Conservation (phyloP, 2,888 invertebrate species). For the Tortricodes alternella region DNA sequence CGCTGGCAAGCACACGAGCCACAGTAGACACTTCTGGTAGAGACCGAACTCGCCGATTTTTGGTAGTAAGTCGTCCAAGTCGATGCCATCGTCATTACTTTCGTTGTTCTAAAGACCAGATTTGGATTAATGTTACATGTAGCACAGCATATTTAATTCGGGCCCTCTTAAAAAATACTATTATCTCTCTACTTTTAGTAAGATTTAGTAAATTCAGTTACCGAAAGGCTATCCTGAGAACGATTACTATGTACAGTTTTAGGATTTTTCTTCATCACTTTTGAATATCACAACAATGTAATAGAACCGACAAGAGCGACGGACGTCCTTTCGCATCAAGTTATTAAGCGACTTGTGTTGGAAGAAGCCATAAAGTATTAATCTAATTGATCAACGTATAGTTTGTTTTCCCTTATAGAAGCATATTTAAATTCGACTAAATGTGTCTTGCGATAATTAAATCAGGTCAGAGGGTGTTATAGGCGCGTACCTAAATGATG, state of each 20-base stretch:
- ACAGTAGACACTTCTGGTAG: slow-evolving; percentile 92
- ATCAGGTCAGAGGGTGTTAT: slow-evolving; percentile 20
- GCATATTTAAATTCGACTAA: slow-evolving; percentile 30
- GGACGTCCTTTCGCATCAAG: slow-evolving; percentile 49
- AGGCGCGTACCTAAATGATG: neutral
- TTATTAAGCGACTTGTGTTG: slow-evolving; percentile 55
- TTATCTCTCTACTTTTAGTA: neutral
- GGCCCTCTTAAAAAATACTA: too few relatives aligned
- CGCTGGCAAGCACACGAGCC: slow-evolving; percentile 94
- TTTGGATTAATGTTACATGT: neutral
- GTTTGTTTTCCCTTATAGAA: slow-evolving; percentile 28
- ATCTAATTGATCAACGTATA: slow-evolving; percentile 72
- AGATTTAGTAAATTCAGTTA: neutral
- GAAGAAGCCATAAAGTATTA: slow-evolving; percentile 69
- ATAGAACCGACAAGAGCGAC: slow-evolving; percentile 11
- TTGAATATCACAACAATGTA: slow-evolving; percentile 13
- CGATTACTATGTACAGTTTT: slow-evolving; percentile 39
- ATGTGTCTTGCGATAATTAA: slow-evolving; percentile 22
- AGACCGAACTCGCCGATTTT: slow-evolving; percentile 94
- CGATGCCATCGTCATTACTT: slow-evolving; percentile 78
- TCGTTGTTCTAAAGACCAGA: slow-evolving; percentile 61
- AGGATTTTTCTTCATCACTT: slow-evolving; percentile 54
- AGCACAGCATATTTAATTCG: too few relatives aligned
- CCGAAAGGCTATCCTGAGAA: slow-evolving; percentile 26
- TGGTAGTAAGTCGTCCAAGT: slow-evolving; percentile 92